Evolutionary conservation across 1,140 invertebrate species (phyloP).

Genomic region (Probaryconus sp.): DNA sequence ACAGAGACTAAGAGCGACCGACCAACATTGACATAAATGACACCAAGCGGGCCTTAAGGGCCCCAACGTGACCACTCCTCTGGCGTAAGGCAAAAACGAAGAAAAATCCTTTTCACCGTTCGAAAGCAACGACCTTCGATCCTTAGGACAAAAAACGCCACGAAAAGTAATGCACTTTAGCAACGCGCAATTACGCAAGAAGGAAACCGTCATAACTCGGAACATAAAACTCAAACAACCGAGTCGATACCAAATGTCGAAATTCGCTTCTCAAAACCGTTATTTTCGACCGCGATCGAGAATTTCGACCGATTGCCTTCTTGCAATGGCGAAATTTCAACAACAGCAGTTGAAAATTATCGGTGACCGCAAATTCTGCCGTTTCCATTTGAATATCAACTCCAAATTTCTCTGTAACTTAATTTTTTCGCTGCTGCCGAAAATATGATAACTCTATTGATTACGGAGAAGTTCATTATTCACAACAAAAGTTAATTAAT

Average conservation of each 20-base stretch:
- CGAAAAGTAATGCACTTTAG: constrained; percentile 9
- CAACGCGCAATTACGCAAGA: constrained; percentile 29
- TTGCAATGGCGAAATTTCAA: no score
- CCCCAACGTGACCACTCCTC: constrained; percentile 29
- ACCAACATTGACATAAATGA: constrained; percentile 52
- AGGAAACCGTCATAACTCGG: neutral
- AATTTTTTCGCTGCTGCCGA: no score
- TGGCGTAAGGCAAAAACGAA: constrained; percentile 11
- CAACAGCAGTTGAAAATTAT: no score
- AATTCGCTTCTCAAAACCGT: constrained; percentile 19
- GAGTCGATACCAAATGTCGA: constrained; percentile 32
- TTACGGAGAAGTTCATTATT: no score
- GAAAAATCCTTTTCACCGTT: constrained; percentile 34
- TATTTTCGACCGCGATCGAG: constrained; percentile 34
- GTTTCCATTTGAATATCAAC: no score
- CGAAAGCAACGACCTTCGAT: constrained; percentile 35
- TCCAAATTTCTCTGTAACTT: no score
- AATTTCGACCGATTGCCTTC: no score
- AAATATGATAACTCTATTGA: no score
- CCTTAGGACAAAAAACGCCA: neutral
- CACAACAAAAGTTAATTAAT: no score
- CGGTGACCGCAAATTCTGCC: no score
- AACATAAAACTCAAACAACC: neutral
- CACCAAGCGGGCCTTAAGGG: constrained; percentile 35
- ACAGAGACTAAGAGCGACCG: neutral